These are phyloP conservation scores for Catamblyrhynchus diadema DNA, from an alignment of 2,797 vertebrate genomes.

Conservation along the genomic window DNA sequence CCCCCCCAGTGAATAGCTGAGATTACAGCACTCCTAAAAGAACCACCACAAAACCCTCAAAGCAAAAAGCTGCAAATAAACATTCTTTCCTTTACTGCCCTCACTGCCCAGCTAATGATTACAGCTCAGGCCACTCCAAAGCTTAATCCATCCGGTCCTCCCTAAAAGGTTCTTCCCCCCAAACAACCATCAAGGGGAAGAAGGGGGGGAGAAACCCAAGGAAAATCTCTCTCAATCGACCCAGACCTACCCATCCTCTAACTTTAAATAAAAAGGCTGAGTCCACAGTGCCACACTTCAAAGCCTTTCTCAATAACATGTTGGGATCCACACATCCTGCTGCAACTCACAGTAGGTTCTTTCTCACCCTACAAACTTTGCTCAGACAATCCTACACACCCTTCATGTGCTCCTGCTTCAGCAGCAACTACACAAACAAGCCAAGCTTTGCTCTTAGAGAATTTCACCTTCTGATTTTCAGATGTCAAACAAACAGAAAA, in stretches of 20 bases:
- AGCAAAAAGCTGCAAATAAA: constrained; percentile 62
- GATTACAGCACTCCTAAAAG: constrained; percentile 53
- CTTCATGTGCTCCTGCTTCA: not conserved
- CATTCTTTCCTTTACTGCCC: constrained; percentile 60
- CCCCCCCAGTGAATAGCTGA: not conserved
- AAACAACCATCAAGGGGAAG: not conserved
- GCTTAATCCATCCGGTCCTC: constrained; percentile 28
- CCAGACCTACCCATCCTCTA: not conserved
- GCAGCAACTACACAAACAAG: accelerated
- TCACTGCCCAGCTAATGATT: constrained; percentile 48
- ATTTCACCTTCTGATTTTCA: not conserved
- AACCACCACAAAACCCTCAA: constrained; percentile 40
- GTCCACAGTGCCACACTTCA: not conserved
- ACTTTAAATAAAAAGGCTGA: not conserved
- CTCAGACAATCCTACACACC: not conserved
- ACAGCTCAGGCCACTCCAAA: constrained; percentile 38
- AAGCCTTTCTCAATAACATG: not conserved
- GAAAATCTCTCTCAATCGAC: not conserved
- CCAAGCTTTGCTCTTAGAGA: not conserved
- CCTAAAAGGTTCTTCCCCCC: not conserved
- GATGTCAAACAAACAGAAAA: not conserved
- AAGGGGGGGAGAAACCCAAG: not conserved
- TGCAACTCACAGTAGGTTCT: accelerated
- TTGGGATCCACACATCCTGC: not conserved
- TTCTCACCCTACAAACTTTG: not conserved